Conservation (phyloP, 1,140 invertebrate genomes). For the Bactericera cockerelli region DNA sequence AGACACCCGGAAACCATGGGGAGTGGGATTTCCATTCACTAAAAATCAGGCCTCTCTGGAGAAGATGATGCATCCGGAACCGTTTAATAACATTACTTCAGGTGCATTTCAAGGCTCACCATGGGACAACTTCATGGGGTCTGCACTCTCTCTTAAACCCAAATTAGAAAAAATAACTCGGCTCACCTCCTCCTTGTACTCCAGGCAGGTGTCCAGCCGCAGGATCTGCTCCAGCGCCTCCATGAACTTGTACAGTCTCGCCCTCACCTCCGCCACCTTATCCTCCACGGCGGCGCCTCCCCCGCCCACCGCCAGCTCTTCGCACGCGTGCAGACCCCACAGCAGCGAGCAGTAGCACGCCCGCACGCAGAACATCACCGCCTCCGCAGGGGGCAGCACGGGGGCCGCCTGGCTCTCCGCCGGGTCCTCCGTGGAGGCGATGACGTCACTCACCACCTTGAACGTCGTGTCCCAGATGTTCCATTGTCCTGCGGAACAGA, state of each 20-base stretch:
- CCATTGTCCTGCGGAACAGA: slow-evolving; percentile 5
- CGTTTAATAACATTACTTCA: too few relatives aligned
- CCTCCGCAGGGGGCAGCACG: slow-evolving; percentile 39
- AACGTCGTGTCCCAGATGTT: background rate
- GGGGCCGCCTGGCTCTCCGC: slow-evolving; percentile 27
- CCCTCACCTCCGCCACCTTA: slow-evolving; percentile 37
- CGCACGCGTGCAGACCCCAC: slow-evolving; percentile 71
- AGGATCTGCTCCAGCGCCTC: slow-evolving; percentile 48
- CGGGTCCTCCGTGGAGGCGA: too few relatives aligned
- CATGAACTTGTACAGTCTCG: slow-evolving; percentile 56
- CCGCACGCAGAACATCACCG: slow-evolving; percentile 75
- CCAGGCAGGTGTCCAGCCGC: slow-evolving; percentile 17
- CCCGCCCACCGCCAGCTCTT: slow-evolving; percentile 48
- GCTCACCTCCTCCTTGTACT: slow-evolving; percentile 26
- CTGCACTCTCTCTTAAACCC: too few relatives aligned
- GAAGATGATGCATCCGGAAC: too few relatives aligned
- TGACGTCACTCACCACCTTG: background rate
- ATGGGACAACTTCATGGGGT: too few relatives aligned
- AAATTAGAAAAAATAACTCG: too few relatives aligned
- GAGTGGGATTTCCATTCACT: too few relatives aligned
- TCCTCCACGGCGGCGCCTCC: slow-evolving; percentile 32
- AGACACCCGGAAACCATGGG: too few relatives aligned
- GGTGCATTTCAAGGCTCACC: too few relatives aligned
- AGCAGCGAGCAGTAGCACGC: slow-evolving; percentile 76
- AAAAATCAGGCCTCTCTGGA: too few relatives aligned